phyloP scores from a whole-genome alignment of 2,888 invertebrate species.

The Troilus luridus region DNA sequence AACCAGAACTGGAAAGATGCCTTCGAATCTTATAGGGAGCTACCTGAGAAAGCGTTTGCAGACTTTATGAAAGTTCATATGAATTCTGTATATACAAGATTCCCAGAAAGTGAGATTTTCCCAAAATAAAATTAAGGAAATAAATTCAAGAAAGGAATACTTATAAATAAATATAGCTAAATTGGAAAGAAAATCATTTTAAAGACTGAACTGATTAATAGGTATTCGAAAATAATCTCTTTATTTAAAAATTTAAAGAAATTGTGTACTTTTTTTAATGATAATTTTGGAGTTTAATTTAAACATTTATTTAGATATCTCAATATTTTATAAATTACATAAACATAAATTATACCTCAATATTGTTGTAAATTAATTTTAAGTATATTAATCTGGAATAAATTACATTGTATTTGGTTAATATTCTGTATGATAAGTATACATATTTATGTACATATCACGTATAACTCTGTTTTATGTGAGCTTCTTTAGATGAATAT shows the following conservation, averaged over 20 bases:
- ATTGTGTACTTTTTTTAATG: neutral
- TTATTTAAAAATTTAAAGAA: neutral
- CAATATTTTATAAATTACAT: neutral
- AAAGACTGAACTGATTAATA: neutral
- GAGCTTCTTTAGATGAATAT: neutral
- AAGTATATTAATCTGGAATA: neutral
- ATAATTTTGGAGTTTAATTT: neutral
- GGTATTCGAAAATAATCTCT: neutral
- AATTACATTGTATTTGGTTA: neutral
- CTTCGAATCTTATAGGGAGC: constrained; percentile 62
- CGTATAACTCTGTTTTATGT: neutral
- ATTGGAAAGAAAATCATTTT: neutral
- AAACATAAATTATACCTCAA: neutral
- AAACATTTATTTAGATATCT: neutral
- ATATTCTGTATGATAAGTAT: neutral
- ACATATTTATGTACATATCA: neutral
- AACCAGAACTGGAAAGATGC: constrained; percentile 64
- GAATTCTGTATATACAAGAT: constrained; percentile 58
- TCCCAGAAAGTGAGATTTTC: constrained; percentile 62
- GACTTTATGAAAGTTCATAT: constrained; percentile 56
- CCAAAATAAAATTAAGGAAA: constrained; percentile 50
- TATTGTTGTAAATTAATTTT: neutral
- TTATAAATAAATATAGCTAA: neutral
- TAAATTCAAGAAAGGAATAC: neutral
- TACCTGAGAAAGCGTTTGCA: constrained; percentile 63